Percentiles rank a stretch among this genome's conserved stretches.
Evolutionary conservation across 2,888 invertebrate species (phyloP).

Genomic region (Periphyllus acericola): DNA sequence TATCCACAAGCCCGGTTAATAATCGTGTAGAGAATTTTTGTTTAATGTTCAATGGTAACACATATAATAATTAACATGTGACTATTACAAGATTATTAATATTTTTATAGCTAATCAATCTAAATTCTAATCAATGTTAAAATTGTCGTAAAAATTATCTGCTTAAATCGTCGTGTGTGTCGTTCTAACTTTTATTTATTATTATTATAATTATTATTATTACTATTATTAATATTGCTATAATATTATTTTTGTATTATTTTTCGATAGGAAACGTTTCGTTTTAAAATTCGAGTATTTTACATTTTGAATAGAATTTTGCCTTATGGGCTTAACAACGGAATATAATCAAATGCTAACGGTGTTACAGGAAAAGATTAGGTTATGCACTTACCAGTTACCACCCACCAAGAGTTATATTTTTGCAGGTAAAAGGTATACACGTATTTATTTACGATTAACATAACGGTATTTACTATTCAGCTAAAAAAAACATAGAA

Average conservation of each 20-base stretch:
- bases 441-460: constrained; percentile 29
- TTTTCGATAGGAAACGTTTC: neutral
- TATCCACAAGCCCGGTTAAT: neutral
- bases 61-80: neutral
- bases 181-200: neutral
- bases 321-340: neutral
- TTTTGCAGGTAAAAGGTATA: neutral
- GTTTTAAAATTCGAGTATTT: neutral
- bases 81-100: neutral
- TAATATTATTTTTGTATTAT: neutral
- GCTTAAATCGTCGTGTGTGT: neutral
- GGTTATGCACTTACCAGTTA: neutral
- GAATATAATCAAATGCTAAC: neutral
- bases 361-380: neutral
- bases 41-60: too few species aligned
- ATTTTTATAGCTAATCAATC: neutral
- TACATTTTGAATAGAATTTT: neutral
- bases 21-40: neutral
- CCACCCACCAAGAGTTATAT: neutral
- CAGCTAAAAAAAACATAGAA: neutral
- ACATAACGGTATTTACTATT: constrained; percentile 35
- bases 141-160: neutral
- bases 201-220: neutral
- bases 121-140: neutral
- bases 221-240: neutral